Percentiles rank a stretch among this genome's conserved stretches.
Conservation (phyloP, 92 coral and sea anemone species). For the Pocillopora grandis region DNA sequence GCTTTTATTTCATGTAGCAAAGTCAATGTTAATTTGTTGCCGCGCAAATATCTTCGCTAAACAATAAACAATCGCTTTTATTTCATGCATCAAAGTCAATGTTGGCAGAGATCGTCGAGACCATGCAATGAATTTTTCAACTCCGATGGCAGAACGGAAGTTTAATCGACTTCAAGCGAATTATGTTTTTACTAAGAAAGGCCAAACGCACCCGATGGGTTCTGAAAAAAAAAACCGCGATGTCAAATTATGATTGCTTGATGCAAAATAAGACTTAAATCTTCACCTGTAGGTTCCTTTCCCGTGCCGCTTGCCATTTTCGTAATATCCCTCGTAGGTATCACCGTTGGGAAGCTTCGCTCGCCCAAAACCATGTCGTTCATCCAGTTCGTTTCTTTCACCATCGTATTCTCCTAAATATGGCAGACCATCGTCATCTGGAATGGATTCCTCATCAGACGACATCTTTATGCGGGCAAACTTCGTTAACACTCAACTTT, state of each 20-base stretch:
- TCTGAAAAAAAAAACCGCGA: background rate
- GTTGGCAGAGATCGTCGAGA: too few species aligned
- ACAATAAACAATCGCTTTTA: too few species aligned
- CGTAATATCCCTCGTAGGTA: constrained; percentile 80
- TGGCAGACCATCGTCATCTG: constrained; percentile 78
- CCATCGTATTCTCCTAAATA: constrained; percentile 87
- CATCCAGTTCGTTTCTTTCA: constrained; percentile 76
- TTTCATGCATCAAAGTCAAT: too few species aligned
- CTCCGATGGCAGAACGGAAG: too few species aligned
- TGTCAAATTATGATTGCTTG: background rate
- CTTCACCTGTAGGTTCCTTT: constrained; percentile 77
- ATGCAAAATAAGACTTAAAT: background rate
- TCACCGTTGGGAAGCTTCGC: constrained; percentile 87
- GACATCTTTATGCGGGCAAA: constrained; percentile 49
- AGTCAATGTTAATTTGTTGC: too few species aligned
- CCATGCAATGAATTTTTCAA: too few species aligned
- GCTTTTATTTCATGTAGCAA: too few species aligned
- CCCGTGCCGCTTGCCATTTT: constrained; percentile 77
- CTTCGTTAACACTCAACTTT: background rate
- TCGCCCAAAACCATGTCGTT: constrained; percentile 77
- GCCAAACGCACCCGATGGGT: too few species aligned
- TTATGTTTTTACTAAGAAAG: too few species aligned
- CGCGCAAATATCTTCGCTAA: too few species aligned
- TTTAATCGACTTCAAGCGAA: too few species aligned
- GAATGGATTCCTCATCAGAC: constrained; percentile 63